phyloP scores from a whole-genome alignment of 1,140 invertebrate genomes.

The Macrobrachium nipponense region DNA sequence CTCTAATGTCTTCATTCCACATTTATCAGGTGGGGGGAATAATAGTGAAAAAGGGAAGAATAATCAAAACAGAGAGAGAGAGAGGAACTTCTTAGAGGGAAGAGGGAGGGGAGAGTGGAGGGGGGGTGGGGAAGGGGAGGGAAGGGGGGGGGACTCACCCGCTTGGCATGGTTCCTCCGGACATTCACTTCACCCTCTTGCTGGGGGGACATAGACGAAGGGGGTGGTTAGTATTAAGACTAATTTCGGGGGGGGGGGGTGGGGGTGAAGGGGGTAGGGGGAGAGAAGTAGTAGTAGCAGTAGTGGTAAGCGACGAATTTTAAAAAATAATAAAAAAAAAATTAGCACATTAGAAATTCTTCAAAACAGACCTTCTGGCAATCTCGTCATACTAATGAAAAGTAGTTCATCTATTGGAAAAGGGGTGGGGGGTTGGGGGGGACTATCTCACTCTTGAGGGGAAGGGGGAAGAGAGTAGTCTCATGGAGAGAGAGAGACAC shows the following conservation, averaged over 20 bases:
- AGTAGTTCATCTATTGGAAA: too few relatives aligned
- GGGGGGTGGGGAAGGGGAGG: neutral
- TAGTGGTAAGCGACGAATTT: neutral
- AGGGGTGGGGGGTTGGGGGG: too few relatives aligned
- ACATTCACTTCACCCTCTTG: constrained; percentile 52
- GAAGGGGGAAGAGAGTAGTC: too few relatives aligned
- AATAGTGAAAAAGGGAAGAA: neutral
- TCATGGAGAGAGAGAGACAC: too few relatives aligned
- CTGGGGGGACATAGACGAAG: constrained; percentile 3
- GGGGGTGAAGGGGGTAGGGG: neutral
- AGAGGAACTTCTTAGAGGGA: neutral
- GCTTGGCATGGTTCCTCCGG: constrained; percentile 41
- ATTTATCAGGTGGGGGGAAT: neutral
- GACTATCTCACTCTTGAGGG: too few relatives aligned
- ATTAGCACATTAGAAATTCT: neutral
- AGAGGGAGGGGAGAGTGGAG: neutral
- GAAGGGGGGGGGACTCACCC: constrained; percentile 30
- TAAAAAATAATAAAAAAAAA: neutral
- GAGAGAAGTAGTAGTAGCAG: constrained; percentile 3
- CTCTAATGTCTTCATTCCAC: neutral
- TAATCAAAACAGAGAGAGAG: neutral
- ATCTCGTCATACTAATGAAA: too few relatives aligned
- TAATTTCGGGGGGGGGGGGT: constrained; percentile 3
- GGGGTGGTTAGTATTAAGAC: constrained; percentile 12
- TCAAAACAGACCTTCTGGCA: too few relatives aligned